A percentile compares a stretch with the other conserved stretches of the same genome.
Conservation (phyloP, 2,797 vertebrate genomes). For the Sorex maritimensis region DNA sequence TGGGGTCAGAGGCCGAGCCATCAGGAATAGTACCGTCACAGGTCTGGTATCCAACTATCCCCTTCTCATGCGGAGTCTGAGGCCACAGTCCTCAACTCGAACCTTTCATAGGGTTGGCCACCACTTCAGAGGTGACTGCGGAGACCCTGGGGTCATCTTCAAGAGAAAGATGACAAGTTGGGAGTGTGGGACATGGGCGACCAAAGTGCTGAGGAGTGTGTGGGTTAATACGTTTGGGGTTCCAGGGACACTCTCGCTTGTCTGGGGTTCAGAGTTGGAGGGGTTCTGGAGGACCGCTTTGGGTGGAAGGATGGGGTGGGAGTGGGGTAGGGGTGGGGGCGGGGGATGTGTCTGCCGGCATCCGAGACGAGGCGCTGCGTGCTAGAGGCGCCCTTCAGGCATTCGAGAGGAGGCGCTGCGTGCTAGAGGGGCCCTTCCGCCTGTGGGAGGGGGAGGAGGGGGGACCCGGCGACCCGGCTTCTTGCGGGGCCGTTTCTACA, state of each 20-base stretch:
- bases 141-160: not conserved
- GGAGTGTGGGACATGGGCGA: fast-evolving
- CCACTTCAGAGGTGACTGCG: not conserved
- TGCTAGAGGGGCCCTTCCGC: not conserved
- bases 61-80: not conserved
- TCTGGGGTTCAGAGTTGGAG: too few species aligned
- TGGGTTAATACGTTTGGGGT: fast-evolving
- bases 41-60: not conserved
- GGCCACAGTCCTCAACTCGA: not conserved
- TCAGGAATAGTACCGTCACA: not conserved
- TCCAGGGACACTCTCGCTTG: too few species aligned
- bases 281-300: too few species aligned
- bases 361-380: not conserved
- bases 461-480: too few species aligned
- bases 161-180: fast-evolving
- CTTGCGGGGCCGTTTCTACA: fast-evolving
- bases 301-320: too few species aligned
- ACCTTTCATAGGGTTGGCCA: not conserved
- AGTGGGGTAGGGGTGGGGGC: not conserved
- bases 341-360: not conserved
- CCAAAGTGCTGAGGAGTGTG: too few species aligned
- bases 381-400: not conserved
- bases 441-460: not conserved
- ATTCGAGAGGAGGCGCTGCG: not conserved
- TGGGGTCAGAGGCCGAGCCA: not conserved